phyloP scores from a whole-genome alignment of 2,113 vertebrate genomes.

The Crypturellus undulatus region DNA sequence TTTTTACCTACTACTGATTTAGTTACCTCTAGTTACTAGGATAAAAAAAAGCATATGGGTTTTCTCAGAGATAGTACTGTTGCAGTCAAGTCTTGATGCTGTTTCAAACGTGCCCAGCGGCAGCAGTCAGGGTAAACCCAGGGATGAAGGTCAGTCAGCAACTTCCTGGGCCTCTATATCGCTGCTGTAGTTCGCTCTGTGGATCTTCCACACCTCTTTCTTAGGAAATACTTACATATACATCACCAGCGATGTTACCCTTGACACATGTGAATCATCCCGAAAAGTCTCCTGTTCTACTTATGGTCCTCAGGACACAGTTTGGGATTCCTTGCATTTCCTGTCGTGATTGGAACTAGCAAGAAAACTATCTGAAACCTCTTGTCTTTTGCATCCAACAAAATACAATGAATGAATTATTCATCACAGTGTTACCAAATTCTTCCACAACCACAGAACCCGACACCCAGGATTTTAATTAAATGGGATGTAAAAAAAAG shows the following conservation, averaged over 20 bases:
- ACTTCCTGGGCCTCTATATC: accelerated
- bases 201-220: neutral
- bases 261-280: neutral
- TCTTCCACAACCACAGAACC: conserved; percentile 2
- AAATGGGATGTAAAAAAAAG: conserved; percentile 1
- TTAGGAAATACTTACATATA: neutral
- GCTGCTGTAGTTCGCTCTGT: accelerated
- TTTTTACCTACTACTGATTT: conserved; percentile 14
- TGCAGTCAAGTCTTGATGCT: neutral
- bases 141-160: neutral
- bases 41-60: neutral
- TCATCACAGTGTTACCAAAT: neutral
- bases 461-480: conserved; percentile 31
- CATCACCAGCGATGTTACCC: neutral
- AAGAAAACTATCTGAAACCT: neutral
- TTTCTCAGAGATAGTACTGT: neutral
- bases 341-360: neutral
- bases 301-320: neutral
- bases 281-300: neutral
- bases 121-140: neutral
- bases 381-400: neutral
- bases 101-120: neutral
- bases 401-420: neutral
- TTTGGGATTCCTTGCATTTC: accelerated
- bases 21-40: neutral